A percentile compares a stretch with the other conserved stretches of the same genome.
These are phyloP conservation scores for Bombylius discolor DNA, from an alignment of 2,888 invertebrate genomes.

Conservation along the genomic window DNA sequence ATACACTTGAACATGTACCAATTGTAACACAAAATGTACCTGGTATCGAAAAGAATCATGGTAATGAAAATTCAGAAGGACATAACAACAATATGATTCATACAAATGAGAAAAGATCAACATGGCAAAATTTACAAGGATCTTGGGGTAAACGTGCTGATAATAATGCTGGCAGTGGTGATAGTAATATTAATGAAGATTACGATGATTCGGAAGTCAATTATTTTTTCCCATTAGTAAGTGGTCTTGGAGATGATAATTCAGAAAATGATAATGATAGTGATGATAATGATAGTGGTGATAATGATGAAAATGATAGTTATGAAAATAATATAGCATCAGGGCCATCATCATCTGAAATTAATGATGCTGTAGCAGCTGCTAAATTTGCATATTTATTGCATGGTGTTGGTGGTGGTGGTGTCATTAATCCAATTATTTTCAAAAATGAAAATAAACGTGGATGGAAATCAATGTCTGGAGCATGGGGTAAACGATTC, in stretches of 20 bases:
- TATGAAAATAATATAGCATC: too few relatives aligned
- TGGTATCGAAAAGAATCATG: too few relatives aligned
- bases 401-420: background rate
- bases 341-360: too few relatives aligned
- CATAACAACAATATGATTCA: background rate
- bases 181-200: background rate
- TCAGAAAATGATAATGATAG: background rate
- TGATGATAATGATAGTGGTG: background rate
- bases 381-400: background rate
- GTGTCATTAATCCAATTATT: background rate
- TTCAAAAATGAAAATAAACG: conserved; percentile 42
- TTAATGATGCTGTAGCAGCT: background rate
- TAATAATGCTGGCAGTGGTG: background rate
- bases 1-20: background rate
- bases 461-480: conserved; percentile 55
- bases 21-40: background rate
- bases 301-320: background rate
- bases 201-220: background rate
- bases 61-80: too few relatives aligned
- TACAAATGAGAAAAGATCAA: conserved; percentile 37
- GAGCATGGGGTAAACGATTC: conserved; percentile 63
- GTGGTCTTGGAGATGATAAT: too few relatives aligned
- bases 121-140: conserved; percentile 53
- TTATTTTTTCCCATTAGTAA: background rate
- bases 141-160: conserved; percentile 55